A percentile compares a stretch with the other conserved stretches of the same genome.
These are phyloP conservation scores for Desmodus rotundus DNA, from an alignment of 2,113 vertebrate genomes.

Conservation along the genomic window DNA sequence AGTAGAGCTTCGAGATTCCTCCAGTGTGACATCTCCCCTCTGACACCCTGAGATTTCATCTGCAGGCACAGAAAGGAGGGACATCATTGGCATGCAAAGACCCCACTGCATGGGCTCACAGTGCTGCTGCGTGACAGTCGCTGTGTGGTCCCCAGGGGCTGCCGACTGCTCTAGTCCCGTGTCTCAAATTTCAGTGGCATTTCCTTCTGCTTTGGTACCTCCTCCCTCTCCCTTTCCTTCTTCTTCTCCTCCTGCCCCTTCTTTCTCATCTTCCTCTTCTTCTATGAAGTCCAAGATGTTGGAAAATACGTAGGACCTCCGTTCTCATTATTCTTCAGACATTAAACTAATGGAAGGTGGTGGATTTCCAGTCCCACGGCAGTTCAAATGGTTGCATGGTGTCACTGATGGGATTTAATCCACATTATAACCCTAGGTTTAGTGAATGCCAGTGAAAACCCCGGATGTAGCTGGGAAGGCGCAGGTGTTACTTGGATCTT, in stretches of 20 bases:
- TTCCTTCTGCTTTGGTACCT: neutral
- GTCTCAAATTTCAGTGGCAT: neutral
- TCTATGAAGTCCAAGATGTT: neutral
- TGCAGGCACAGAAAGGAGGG: neutral
- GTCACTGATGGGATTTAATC: neutral
- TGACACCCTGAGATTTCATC: constrained; percentile 42
- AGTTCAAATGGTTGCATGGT: neutral
- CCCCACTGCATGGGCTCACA: fast-evolving
- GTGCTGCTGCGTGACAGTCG: too few relatives aligned
- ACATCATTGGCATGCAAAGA: neutral
- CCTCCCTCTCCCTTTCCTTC: neutral
- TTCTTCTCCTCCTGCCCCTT: neutral
- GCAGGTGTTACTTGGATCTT: neutral
- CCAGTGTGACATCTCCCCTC: neutral
- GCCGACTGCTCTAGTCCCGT: neutral
- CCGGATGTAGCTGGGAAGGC: neutral
- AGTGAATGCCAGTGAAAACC: neutral
- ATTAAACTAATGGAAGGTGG: neutral
- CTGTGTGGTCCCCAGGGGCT: neutral
- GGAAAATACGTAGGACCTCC: neutral
- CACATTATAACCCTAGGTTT: neutral
- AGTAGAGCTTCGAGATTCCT: neutral
- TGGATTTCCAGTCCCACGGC: neutral
- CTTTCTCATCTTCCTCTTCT: neutral
- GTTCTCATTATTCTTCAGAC: neutral